Evolutionary conservation across 2,113 vertebrate species (phyloP).

Genomic region (Esox niger): DNA sequence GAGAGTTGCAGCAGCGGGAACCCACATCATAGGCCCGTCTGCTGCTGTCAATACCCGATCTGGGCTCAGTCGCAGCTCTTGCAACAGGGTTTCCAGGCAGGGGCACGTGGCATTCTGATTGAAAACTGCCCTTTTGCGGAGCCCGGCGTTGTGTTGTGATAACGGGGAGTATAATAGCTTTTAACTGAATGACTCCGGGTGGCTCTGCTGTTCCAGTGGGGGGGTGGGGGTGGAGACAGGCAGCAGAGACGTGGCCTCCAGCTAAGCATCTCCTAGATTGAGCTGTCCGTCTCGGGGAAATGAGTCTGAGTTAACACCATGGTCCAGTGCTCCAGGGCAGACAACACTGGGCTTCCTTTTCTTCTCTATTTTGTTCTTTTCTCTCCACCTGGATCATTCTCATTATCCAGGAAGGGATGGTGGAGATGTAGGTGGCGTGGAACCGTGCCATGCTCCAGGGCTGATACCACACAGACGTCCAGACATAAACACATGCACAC

Average conservation of each 20-base stretch:
- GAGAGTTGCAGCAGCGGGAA: not conserved
- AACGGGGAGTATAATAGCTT: constrained; percentile 81
- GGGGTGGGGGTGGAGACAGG: constrained; percentile 58
- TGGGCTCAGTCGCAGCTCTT: not conserved
- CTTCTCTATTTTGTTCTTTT: constrained; percentile 20
- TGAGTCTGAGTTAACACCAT: constrained; percentile 79
- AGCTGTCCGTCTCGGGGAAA: constrained; percentile 82
- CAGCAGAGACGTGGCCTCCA: constrained; percentile 73
- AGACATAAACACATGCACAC: constrained; percentile 5
- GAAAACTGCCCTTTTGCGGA: constrained; percentile 47
- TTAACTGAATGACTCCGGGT: constrained; percentile 79
- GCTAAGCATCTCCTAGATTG: constrained; percentile 78
- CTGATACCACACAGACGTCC: constrained; percentile 1
- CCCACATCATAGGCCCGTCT: constrained; percentile 16
- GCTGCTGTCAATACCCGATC: constrained; percentile 38
- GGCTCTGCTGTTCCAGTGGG: constrained; percentile 47
- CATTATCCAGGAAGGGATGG: constrained; percentile 17
- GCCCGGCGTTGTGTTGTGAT: constrained; percentile 77
- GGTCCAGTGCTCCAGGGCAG: constrained; percentile 64
- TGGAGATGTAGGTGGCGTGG: not conserved
- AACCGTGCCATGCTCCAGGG: not conserved
- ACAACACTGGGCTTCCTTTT: constrained; percentile 63
- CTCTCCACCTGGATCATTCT: constrained; percentile 22
- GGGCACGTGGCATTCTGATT: constrained; percentile 39
- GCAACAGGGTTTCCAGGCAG: constrained; percentile 28